phyloP scores from a whole-genome alignment of 2,888 invertebrate species.

The Siphlonurus alternatus region DNA sequence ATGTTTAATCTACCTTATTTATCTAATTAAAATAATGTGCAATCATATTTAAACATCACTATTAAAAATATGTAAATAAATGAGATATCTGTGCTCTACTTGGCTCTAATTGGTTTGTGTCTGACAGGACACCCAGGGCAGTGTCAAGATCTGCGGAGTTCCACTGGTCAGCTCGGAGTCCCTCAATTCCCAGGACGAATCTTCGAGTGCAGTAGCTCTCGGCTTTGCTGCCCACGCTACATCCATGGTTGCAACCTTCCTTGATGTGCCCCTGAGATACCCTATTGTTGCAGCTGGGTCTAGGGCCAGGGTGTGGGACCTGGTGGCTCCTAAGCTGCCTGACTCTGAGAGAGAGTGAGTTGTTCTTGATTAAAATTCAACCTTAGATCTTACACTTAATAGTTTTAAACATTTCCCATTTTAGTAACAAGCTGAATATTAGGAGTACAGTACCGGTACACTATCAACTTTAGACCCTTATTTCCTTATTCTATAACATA shows the following conservation, averaged over 20 bases:
- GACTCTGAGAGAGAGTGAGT: conserved; percentile 48
- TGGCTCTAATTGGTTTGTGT: conserved; percentile 5
- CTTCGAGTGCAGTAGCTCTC: conserved; percentile 64
- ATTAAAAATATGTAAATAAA: conserved; percentile 1
- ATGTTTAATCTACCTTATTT: too few relatives aligned
- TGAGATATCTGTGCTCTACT: not conserved
- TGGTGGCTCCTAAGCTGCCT: conserved; percentile 47
- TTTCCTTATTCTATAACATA: conserved; percentile 26
- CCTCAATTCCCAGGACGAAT: conserved; percentile 43
- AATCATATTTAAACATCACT: not conserved
- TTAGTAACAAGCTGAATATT: not conserved
- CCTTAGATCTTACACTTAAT: not conserved
- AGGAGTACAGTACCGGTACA: too few relatives aligned
- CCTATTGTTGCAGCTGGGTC: conserved; percentile 67
- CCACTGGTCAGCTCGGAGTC: conserved; percentile 52
- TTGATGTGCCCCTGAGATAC: conserved; percentile 76
- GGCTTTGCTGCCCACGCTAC: conserved; percentile 75
- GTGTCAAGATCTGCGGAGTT: conserved; percentile 45
- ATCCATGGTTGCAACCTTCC: conserved; percentile 60
- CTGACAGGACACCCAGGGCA: conserved; percentile 29
- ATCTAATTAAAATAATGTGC: too few relatives aligned
- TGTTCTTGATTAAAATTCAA: too few relatives aligned
- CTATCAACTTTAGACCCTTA: conserved; percentile 26
- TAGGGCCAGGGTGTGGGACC: conserved; percentile 62
- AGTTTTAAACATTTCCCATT: not conserved